A percentile compares a stretch with the other conserved stretches of the same genome.
Conservation (phyloP, 1,140 invertebrate genomes). For the Formica selysi region DNA sequence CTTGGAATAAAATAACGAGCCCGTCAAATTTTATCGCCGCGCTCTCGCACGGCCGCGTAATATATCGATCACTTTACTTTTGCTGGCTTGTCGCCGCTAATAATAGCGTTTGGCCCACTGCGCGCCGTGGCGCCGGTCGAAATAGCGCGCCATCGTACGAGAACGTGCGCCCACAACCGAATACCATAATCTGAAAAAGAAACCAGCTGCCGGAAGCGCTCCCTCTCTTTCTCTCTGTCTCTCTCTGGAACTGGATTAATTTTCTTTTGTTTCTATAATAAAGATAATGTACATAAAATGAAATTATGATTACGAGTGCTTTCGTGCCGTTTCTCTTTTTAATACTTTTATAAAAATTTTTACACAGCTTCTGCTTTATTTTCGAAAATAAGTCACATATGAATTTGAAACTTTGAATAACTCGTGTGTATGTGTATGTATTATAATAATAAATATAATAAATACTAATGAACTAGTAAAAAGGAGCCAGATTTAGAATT, state of each 20-base stretch:
- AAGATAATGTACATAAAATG: conserved; percentile 10
- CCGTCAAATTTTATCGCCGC: conserved; percentile 65
- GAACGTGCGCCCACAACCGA: conserved; percentile 31
- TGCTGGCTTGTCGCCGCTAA: conserved; percentile 64
- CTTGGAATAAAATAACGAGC: conserved; percentile 65
- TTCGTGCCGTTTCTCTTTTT: neutral
- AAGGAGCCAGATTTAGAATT: no score
- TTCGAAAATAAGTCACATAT: neutral
- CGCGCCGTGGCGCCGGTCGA: conserved; percentile 65
- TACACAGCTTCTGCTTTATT: neutral
- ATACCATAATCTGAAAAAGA: conserved; percentile 64
- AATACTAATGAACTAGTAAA: no score
- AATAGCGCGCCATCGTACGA: conserved; percentile 53
- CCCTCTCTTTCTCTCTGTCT: neutral
- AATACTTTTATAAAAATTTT: neutral
- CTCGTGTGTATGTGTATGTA: no score
- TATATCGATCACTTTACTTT: conserved; percentile 67
- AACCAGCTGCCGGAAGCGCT: conserved; percentile 59
- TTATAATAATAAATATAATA: no score
- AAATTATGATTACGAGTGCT: neutral
- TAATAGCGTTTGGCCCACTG: conserved; percentile 72
- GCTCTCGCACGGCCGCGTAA: conserved; percentile 40
- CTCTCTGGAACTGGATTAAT: neutral
- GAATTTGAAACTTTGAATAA: neutral
- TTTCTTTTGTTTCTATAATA: neutral